phyloP scores from a whole-genome alignment of 2,888 invertebrate species.

The Auanema sp. region DNA sequence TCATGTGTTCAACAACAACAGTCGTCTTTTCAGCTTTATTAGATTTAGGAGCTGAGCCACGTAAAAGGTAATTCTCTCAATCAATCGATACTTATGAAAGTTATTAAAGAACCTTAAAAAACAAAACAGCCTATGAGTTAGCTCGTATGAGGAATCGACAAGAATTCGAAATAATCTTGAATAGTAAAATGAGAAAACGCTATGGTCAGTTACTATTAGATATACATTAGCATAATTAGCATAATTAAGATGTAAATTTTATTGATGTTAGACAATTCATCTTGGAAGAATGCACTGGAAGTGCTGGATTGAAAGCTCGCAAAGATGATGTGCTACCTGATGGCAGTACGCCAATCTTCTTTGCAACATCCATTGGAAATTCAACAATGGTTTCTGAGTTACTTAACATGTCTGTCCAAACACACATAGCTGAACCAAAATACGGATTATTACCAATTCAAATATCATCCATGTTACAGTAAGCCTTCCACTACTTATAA shows the following conservation, averaged over 20 bases:
- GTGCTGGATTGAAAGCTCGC: constrained; percentile 3
- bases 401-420: constrained; percentile 12
- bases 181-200: constrained; percentile 22
- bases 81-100: not conserved
- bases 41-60: constrained; percentile 38
- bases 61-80: constrained; percentile 17
- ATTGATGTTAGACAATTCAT: constrained; percentile 24
- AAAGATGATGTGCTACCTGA: constrained; percentile 24
- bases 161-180: constrained; percentile 29
- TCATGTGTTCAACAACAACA: constrained; percentile 26
- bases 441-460: constrained; percentile 24
- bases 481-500: not conserved
- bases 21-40: constrained; percentile 31
- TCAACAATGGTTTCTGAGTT: constrained; percentile 23
- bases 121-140: constrained; percentile 26
- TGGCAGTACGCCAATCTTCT: constrained; percentile 35
- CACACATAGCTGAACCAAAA: constrained; percentile 24
- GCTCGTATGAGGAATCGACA: constrained; percentile 25
- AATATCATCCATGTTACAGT: constrained; percentile 28
- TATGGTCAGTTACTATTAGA: constrained; percentile 19
- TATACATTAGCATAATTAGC: too few species aligned
- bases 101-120: constrained; percentile 8
- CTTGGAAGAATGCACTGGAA: constrained; percentile 15
- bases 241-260: not conserved
- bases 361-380: constrained; percentile 31